Evolutionary conservation across 2,888 invertebrate genomes (phyloP).

Genomic region (Macrophya alboannulata): DNA sequence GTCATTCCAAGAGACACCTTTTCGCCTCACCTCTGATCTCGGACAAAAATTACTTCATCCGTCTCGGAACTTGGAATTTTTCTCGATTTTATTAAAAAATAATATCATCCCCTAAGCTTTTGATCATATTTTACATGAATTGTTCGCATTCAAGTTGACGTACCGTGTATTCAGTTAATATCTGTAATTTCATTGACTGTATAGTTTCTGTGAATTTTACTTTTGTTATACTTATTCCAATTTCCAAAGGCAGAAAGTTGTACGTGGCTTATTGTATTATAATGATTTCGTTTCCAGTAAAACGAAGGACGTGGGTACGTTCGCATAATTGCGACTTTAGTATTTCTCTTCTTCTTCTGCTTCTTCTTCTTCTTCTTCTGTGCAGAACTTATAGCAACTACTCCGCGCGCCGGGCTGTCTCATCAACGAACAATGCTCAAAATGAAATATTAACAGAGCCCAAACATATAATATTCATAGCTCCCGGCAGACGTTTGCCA

Average conservation of each 20-base stretch:
- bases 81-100: neutral
- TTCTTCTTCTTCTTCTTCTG: neutral
- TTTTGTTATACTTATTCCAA: neutral
- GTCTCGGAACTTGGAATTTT: neutral
- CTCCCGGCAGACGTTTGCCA: conserved; percentile 59
- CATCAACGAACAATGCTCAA: conserved; percentile 71
- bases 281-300: neutral
- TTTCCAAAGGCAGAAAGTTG: neutral
- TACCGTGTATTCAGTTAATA: neutral
- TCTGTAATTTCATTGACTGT: neutral
- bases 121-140: neutral
- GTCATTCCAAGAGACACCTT: conserved; percentile 1
- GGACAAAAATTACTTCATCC: neutral
- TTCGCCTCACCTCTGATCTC: neutral
- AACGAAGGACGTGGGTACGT: neutral
- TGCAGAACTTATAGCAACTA: conserved; percentile 8
- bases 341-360: conserved; percentile 28
- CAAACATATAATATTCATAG: conserved; percentile 72
- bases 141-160: too few species aligned
- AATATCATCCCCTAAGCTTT: neutral
- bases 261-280: neutral
- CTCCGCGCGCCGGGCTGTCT: conserved; percentile 60
- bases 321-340: neutral
- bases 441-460: conserved; percentile 72
- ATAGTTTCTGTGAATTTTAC: neutral